Percentiles rank a stretch among this genome's conserved stretches.
These are phyloP conservation scores for Etheostoma perlongum DNA, from an alignment of 2,797 vertebrate species.

Conservation along the genomic window DNA sequence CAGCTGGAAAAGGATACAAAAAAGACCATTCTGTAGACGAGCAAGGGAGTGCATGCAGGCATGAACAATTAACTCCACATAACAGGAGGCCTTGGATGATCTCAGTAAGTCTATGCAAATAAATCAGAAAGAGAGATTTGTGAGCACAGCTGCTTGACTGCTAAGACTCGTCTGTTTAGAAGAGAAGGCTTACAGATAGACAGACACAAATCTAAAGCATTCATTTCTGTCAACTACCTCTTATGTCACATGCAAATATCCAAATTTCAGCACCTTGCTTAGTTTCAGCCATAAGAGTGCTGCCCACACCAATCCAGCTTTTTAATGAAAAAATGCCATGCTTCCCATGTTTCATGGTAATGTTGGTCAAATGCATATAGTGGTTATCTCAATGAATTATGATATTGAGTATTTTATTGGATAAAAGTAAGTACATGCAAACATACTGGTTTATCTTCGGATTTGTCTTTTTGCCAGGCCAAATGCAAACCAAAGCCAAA, in stretches of 20 bases:
- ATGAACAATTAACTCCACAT: constrained; percentile 57
- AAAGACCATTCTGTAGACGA: constrained; percentile 33
- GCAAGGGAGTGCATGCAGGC: constrained; percentile 31
- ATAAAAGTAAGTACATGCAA: neutral
- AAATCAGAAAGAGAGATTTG: constrained; percentile 45
- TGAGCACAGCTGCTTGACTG: constrained; percentile 45
- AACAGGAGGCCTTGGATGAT: constrained; percentile 43
- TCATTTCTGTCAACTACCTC: constrained; percentile 17
- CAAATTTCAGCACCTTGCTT: neutral
- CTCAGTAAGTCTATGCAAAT: constrained; percentile 45
- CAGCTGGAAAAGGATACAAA: constrained; percentile 52
- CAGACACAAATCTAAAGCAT: constrained; percentile 28
- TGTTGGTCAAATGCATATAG: constrained; percentile 1
- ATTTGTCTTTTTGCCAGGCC: neutral
- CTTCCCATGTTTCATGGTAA: neutral
- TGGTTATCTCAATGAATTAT: neutral
- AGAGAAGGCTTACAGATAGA: constrained; percentile 22
- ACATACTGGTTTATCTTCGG: neutral
- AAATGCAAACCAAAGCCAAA: neutral
- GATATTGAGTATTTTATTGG: neutral
- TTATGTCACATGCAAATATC: constrained; percentile 15
- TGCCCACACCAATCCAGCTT: constrained; percentile 8
- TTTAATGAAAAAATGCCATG: constrained; percentile 13
- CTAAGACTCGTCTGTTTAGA: constrained; percentile 33
- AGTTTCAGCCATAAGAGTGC: constrained; percentile 3